Base-by-base conservation (phyloP, 2,113 vertebrate genomes). In the Ascaphus truei region DNA sequence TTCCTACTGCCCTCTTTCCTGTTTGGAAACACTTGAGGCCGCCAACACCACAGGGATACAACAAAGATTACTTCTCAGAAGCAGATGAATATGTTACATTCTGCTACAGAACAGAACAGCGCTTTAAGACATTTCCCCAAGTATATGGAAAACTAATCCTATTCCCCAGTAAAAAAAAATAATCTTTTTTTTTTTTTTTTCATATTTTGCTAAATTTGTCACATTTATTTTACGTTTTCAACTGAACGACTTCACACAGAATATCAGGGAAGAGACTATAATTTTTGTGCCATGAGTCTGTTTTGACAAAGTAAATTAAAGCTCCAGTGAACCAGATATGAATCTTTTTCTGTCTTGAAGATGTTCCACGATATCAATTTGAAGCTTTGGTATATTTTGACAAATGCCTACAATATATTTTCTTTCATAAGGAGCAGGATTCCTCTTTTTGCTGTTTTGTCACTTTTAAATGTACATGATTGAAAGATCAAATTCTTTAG, bases 301-400 rank as follows among this genome's bases (percentile, higher is more conserved):
- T 52, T 76, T 52, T 78, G 71, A 69, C 29, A 73, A 73, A 75
- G 27, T 63, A 62, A 76, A 77, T 37, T 48, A 71, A 72, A 55
- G 1, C 71, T 61, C 9, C 57, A 8, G 0, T 10, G 4, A 67
- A 25, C 11, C 6, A 3, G 15, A 36, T 15, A 29, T 59, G 78
- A 72, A 58, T 67, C 18, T 52, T 23, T 63, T 75, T 74, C 55
- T 64, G 6, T 67, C 57, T 72, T 0, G 25, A 45, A 73, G 43
- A 2, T 27, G 62, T 2, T 74, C 18, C 34, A 39, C 4, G 16
- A 62, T 68, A 64, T 65, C 39, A 72, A 52, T 75, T 36, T 29
- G 68, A 34, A 72, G 41, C 41, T 20, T 33, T 11, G n/a, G n/a
- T n/a, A 0, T 62, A 16, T 72, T 80, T 82, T 75, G 75, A 79